Conservation (phyloP, 1,140 invertebrate genomes). For the Diabrotica virgifera region DNA sequence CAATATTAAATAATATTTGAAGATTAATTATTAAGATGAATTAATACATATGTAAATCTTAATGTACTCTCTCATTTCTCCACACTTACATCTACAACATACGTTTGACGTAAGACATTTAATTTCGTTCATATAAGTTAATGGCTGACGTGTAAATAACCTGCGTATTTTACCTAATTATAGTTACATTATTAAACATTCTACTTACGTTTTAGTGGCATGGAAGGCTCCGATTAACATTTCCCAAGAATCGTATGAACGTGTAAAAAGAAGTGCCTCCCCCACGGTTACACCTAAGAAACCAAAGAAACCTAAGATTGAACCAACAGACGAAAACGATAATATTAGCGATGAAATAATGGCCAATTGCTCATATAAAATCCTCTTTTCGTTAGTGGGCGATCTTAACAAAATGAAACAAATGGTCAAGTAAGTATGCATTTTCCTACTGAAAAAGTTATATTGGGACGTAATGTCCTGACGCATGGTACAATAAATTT, state of each 20-base stretch:
- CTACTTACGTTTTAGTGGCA: slow-evolving; percentile 62
- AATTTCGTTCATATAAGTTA: too few species aligned
- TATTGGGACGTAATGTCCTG: too few species aligned
- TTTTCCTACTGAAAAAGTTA: neutral
- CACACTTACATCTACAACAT: too few species aligned
- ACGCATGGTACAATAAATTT: too few species aligned
- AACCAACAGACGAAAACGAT: slow-evolving; percentile 39
- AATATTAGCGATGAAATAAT: slow-evolving; percentile 41
- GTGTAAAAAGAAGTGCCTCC: slow-evolving; percentile 63
- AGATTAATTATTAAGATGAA: too few species aligned
- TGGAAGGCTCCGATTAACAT: slow-evolving; percentile 92
- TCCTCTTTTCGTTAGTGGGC: slow-evolving; percentile 53
- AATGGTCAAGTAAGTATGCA: slow-evolving; percentile 47
- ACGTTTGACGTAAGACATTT: too few species aligned
- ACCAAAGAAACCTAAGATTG: slow-evolving; percentile 48
- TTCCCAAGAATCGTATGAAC: slow-evolving; percentile 79
- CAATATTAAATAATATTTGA: too few species aligned
- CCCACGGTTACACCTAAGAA: slow-evolving; percentile 52
- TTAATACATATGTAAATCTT: too few species aligned
- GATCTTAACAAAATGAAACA: slow-evolving; percentile 36
- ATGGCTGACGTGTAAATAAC: too few species aligned
- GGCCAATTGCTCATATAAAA: slow-evolving; percentile 52
- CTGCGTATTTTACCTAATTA: too few species aligned
- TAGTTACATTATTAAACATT: too few species aligned
- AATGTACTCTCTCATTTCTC: too few species aligned